Evolutionary conservation across 2,888 invertebrate genomes (phyloP).

Genomic region (Apodemia mormo): DNA sequence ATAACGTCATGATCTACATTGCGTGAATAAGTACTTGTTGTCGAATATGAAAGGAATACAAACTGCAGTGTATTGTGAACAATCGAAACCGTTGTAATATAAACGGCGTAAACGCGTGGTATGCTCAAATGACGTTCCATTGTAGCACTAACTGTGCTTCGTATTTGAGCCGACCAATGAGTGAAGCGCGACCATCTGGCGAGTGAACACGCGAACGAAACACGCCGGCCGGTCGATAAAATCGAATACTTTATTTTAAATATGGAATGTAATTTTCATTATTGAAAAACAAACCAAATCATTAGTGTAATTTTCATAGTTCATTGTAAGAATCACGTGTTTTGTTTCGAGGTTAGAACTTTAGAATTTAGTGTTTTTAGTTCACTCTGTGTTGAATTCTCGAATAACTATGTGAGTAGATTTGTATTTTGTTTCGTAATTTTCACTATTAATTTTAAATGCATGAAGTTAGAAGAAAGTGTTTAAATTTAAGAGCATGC

Average conservation of each 20-base stretch:
- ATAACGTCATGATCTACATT: neutral
- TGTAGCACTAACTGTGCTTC: constrained; percentile 33
- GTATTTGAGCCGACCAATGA: constrained; percentile 34
- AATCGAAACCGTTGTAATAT: neutral
- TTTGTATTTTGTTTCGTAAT: neutral
- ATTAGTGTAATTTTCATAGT: neutral
- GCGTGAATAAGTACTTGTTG: neutral
- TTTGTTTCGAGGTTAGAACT: constrained; percentile 2
- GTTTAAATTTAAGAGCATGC: constrained; percentile 8
- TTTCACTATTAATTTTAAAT: neutral
- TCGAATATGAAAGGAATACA: neutral
- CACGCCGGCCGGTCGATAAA: constrained; percentile 35
- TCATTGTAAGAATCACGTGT: neutral
- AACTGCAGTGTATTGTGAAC: neutral
- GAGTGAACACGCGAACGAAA: constrained; percentile 33
- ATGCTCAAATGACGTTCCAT: constrained; percentile 31
- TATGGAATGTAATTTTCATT: neutral
- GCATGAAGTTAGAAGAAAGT: neutral
- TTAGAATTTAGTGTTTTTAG: neutral
- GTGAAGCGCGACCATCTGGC: constrained; percentile 34
- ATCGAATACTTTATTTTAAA: constrained; percentile 21
- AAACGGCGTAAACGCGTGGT: constrained; percentile 25
- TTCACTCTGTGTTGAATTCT: neutral
- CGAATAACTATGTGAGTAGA: neutral
- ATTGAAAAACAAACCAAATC: neutral